These are phyloP conservation scores for Frankliniella fusca DNA, from an alignment of 2,888 invertebrate species.

Conservation along the genomic window DNA sequence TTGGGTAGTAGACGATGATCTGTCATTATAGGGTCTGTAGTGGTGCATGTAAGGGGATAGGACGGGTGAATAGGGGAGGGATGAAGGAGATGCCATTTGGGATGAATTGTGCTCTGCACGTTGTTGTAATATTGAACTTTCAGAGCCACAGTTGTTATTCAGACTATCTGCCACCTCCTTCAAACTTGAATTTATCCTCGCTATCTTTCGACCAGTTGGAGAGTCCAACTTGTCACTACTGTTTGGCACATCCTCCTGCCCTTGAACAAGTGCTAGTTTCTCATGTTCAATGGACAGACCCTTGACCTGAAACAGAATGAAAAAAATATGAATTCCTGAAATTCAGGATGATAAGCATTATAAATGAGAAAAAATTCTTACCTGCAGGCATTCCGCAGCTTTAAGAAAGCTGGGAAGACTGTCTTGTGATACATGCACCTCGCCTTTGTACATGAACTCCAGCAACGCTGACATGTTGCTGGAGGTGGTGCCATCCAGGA, in stretches of 20 bases:
- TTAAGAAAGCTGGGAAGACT: conserved; percentile 86
- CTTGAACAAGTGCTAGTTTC: conserved; percentile 57
- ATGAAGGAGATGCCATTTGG: conserved; percentile 31
- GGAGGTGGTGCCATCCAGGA: conserved; percentile 83
- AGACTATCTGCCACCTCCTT: conserved; percentile 16
- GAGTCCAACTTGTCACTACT: conserved; percentile 49
- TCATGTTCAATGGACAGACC: conserved; percentile 73
- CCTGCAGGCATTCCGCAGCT: conserved; percentile 86
- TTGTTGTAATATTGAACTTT: conserved; percentile 5
- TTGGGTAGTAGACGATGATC: conserved; percentile 45
- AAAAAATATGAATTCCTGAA: neutral
- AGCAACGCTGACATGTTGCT: conserved; percentile 86
- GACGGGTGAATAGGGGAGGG: conserved; percentile 49
- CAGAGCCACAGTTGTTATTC: conserved; percentile 24
- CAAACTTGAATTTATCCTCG: conserved; percentile 27
- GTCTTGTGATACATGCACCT: conserved; percentile 89
- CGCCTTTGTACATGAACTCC: conserved; percentile 92
- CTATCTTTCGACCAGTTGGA: conserved; percentile 41
- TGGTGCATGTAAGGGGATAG: conserved; percentile 52
- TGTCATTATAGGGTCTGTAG: conserved; percentile 47
- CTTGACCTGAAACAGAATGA: conserved; percentile 57
- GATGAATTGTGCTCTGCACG: neutral
- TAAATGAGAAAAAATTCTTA: conserved; percentile 43
- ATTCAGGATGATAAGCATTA: neutral
- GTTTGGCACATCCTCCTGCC: conserved; percentile 45